Conservation (phyloP, 2,888 invertebrate genomes). For the Crioceris asparagi region DNA sequence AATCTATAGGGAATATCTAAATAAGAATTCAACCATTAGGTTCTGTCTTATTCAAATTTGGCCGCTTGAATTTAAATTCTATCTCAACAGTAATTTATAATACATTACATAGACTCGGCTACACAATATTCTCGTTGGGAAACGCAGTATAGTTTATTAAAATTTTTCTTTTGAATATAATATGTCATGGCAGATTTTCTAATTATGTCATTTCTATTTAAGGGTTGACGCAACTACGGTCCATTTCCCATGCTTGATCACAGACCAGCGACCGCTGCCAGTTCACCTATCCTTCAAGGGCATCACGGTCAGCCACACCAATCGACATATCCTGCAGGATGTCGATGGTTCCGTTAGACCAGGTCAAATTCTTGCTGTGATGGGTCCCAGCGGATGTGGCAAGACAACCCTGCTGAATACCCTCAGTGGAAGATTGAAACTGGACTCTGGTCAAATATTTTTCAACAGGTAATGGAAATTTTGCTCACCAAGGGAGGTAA, state of each 20-base stretch:
- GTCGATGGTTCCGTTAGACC: slow-evolving; percentile 65
- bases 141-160: too few species aligned
- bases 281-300: slow-evolving; percentile 57
- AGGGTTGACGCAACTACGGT: slow-evolving; percentile 49
- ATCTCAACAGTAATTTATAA: too few species aligned
- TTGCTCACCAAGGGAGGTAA: too few species aligned
- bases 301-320: slow-evolving; percentile 43
- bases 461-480: slow-evolving; percentile 24
- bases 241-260: slow-evolving; percentile 49
- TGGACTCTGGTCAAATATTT: slow-evolving; percentile 50
- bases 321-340: slow-evolving; percentile 52
- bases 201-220: slow-evolving; percentile 25
- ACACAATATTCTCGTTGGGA: too few species aligned
- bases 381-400: slow-evolving; percentile 72
- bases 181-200: too few species aligned
- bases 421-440: slow-evolving; percentile 57
- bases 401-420: slow-evolving; percentile 71
- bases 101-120: too few species aligned
- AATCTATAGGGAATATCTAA: too few species aligned
- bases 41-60: too few species aligned
- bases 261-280: slow-evolving; percentile 44
- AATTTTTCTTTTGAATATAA: too few species aligned
- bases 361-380: slow-evolving; percentile 68
- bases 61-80: too few species aligned
- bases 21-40: too few species aligned